These are phyloP conservation scores for Drosophila siamana DNA, from an alignment of 2,888 invertebrate species.

Conservation along the genomic window DNA sequence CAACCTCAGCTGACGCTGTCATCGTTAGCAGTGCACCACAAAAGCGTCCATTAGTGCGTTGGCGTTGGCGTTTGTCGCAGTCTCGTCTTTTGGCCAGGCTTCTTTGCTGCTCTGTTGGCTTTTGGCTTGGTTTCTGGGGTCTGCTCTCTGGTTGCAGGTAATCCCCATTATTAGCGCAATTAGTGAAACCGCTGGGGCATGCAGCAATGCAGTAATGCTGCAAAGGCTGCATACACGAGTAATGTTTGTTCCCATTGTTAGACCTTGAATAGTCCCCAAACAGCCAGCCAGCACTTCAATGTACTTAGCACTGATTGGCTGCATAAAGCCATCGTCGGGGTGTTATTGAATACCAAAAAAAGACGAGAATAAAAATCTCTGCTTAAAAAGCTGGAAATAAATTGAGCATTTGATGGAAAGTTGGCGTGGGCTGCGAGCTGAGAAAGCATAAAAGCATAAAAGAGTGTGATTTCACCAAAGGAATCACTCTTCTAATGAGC, in stretches of 20 bases:
- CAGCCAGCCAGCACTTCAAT: conserved; percentile 14
- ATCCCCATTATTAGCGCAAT: conserved; percentile 80
- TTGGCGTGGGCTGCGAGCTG: conserved; percentile 58
- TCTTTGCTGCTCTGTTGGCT: conserved; percentile 11
- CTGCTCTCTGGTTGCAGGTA: conserved; percentile 53
- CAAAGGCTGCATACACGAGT: too few species aligned
- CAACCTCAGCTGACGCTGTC: conserved; percentile 5
- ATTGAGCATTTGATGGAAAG: conserved; percentile 50
- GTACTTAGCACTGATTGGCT: conserved; percentile 76
- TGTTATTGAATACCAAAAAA: conserved; percentile 46
- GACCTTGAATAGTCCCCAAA: conserved; percentile 42
- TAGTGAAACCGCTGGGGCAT: conserved; percentile 58
- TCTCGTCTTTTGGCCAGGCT: conserved; percentile 23
- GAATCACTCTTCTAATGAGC: background rate
- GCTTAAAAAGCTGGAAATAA: conserved; percentile 28
- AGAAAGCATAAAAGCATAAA: background rate
- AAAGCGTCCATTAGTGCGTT: conserved; percentile 74
- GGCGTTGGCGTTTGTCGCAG: conserved; percentile 65
- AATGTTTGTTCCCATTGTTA: conserved; percentile 60
- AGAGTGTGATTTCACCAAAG: background rate
- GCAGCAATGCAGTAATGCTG: conserved; percentile 17
- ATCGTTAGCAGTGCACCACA: conserved; percentile 69
- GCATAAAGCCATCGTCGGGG: conserved; percentile 39
- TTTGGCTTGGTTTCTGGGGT: conserved; percentile 16
- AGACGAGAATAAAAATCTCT: background rate